phyloP scores from a whole-genome alignment of 2,113 vertebrate genomes.

The Gorsachius goisagi region DNA sequence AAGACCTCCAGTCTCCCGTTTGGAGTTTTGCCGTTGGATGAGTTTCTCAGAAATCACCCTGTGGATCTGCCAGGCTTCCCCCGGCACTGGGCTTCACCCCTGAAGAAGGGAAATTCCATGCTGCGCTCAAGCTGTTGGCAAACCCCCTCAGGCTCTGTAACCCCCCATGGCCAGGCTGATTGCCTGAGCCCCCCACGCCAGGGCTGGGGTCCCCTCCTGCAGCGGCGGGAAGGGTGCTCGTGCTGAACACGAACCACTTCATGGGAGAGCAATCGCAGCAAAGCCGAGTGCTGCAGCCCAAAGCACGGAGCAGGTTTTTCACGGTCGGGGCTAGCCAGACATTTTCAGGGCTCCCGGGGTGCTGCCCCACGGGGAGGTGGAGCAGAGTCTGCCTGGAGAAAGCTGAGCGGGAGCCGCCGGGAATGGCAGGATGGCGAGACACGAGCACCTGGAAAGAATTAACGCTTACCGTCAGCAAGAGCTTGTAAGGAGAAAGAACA shows the following conservation, averaged over 20 bases:
- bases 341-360: not conserved
- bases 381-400: not conserved
- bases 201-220: not conserved
- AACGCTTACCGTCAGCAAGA: conserved; percentile 12
- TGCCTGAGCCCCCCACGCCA: too few relatives aligned
- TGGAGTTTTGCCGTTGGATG: not conserved
- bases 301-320: not conserved
- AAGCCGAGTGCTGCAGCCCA: not conserved
- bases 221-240: not conserved
- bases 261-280: not conserved
- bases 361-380: not conserved
- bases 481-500: conserved; percentile 28
- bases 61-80: not conserved
- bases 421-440: not conserved
- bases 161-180: not conserved
- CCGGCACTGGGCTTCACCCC: not conserved
- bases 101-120: not conserved
- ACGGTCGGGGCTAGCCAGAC: not conserved
- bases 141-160: not conserved
- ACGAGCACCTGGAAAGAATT: conserved; percentile 52
- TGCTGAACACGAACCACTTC: not conserved
- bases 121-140: not conserved
- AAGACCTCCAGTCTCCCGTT: fast-evolving
- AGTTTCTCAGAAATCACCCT: not conserved
- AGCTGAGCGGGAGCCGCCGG: not conserved